A percentile compares a stretch with the other conserved stretches of the same genome.
Conservation (phyloP, 2,113 vertebrate species). For the Notothenia rossii region DNA sequence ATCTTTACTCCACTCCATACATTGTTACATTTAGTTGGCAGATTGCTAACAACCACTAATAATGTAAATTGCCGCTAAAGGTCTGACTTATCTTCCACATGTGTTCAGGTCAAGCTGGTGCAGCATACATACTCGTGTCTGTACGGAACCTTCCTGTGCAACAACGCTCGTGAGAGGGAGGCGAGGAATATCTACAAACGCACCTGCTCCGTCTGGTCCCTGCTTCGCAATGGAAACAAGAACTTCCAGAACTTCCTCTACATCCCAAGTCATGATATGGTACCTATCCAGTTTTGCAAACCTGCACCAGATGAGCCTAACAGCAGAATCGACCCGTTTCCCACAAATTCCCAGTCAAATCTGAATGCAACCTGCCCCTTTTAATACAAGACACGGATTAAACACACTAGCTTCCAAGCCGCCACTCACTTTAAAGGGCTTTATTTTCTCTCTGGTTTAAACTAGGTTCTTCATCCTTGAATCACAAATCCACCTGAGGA, state of each 20-base stretch:
- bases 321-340: too few species aligned
- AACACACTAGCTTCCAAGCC: too few species aligned
- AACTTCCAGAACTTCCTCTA: slow-evolving; percentile 99
- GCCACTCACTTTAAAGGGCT: too few species aligned
- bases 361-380: too few species aligned
- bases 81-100: neutral
- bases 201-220: slow-evolving; percentile 97
- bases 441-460: too few species aligned
- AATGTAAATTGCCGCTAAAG: neutral
- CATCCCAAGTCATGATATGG: slow-evolving; percentile 93
- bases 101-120: slow-evolving; percentile 94
- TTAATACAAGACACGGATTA: too few species aligned
- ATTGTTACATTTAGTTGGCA: neutral
- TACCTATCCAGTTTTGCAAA: slow-evolving; percentile 51
- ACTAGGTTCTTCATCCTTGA: too few species aligned
- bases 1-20: neutral
- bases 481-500: too few species aligned
- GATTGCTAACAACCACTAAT: neutral
- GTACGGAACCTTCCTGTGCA: slow-evolving; percentile 97
- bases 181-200: slow-evolving; percentile 93
- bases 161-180: slow-evolving; percentile 94
- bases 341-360: too few species aligned
- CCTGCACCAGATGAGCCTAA: too few species aligned
- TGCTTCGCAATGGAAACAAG: slow-evolving; percentile 95
- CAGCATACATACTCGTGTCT: slow-evolving; percentile 99